Evolutionary conservation across 2,888 invertebrate genomes (phyloP).

Genomic region (Pollenia angustigena): DNA sequence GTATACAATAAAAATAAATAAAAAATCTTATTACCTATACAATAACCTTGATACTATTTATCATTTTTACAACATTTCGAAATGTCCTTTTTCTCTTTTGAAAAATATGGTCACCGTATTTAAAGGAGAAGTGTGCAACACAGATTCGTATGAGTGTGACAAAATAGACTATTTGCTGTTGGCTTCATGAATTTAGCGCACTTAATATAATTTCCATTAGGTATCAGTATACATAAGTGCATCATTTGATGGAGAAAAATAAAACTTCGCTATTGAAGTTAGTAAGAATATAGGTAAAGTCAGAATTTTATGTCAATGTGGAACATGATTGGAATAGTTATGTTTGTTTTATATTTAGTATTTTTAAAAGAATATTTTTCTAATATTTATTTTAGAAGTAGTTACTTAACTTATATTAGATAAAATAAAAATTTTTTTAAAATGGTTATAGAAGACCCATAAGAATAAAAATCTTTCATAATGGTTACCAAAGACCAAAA

Average conservation of each 20-base stretch:
- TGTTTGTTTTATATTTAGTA: background rate
- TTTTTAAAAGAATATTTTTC: background rate
- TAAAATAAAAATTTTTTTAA: no score
- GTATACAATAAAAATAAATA: no score
- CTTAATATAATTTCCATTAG: slow-evolving; percentile 63
- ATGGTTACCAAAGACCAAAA: no score
- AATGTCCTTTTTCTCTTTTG: no score
- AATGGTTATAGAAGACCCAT: no score
- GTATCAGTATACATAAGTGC: slow-evolving; percentile 41
- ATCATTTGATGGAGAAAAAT: slow-evolving; percentile 17
- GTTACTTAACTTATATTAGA: no score
- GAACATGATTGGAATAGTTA: background rate
- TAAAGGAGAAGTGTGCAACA: background rate
- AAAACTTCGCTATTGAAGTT: slow-evolving; percentile 2
- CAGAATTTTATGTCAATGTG: slow-evolving; percentile 10
- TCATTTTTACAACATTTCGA: no score
- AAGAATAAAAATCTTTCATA: no score
- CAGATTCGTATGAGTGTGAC: background rate
- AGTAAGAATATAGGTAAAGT: slow-evolving; percentile 16
- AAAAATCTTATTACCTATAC: no score
- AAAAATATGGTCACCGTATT: no score
- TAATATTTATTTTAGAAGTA: no score
- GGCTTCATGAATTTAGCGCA: slow-evolving; percentile 31
- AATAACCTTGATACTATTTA: no score
- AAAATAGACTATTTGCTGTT: slow-evolving; percentile 9